phyloP scores from a whole-genome alignment of 2,797 vertebrate species.

The Aphelocoma californica region DNA sequence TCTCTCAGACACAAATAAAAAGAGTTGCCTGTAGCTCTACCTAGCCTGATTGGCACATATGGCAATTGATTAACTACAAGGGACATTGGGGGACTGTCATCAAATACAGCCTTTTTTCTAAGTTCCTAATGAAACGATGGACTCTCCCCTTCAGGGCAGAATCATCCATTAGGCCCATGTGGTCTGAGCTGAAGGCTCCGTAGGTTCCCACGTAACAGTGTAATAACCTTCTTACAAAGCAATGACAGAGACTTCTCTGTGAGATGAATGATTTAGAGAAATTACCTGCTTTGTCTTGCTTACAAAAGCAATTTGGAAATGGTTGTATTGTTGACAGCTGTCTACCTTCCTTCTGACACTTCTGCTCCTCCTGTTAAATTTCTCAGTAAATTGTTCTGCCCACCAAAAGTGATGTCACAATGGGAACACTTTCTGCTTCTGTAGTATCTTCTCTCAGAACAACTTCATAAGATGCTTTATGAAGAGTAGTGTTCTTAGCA shows the following conservation, averaged over 20 bases:
- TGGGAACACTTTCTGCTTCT: background rate
- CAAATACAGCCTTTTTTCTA: background rate
- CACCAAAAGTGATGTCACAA: background rate
- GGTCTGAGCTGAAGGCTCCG: background rate
- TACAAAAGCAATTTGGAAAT: background rate
- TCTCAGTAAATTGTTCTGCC: background rate
- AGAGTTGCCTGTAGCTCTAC: conserved; percentile 54
- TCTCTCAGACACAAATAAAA: conserved; percentile 55
- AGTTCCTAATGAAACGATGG: conserved; percentile 6
- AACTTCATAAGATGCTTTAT: background rate
- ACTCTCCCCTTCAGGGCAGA: conserved; percentile 32
- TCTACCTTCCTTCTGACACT: background rate
- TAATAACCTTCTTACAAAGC: background rate
- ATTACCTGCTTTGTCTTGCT: background rate
- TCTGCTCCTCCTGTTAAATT: background rate
- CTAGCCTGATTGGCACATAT: conserved; percentile 31
- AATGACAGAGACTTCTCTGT: background rate
- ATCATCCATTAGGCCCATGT: conserved; percentile 20
- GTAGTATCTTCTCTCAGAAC: background rate
- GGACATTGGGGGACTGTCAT: background rate
- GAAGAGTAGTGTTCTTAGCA: background rate
- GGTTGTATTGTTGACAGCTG: background rate
- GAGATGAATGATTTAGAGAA: background rate
- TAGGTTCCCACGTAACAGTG: background rate
- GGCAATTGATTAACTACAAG: conserved; percentile 53